Evolutionary conservation across 2,888 invertebrate genomes (phyloP).

Genomic region (Leptura quadrifasciata): DNA sequence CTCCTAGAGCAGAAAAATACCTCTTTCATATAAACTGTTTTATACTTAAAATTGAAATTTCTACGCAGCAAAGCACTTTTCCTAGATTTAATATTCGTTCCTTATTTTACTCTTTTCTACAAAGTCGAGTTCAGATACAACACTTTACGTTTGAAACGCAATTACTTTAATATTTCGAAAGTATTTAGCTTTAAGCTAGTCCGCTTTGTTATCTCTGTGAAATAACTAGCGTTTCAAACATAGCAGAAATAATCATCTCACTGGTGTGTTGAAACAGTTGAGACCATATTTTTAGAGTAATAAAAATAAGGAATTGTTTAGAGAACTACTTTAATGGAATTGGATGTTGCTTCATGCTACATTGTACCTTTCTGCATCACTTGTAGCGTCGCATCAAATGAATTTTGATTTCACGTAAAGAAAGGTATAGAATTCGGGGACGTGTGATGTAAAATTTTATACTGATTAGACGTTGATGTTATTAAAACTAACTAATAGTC

Average conservation of each 20-base stretch:
- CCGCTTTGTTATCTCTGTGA: neutral
- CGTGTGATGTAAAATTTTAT: no score
- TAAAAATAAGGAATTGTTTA: neutral
- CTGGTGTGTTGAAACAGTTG: neutral
- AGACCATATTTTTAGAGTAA: neutral
- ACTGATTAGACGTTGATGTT: no score
- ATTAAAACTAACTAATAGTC: no score
- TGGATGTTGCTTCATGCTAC: neutral
- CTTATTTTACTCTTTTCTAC: neutral
- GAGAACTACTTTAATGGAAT: neutral
- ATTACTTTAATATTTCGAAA: slow-evolving; percentile 1
- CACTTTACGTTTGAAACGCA: neutral
- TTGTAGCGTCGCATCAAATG: no score
- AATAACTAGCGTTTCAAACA: neutral
- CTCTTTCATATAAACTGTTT: neutral
- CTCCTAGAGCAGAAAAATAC: neutral
- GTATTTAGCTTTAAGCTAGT: neutral
- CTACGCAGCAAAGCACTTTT: neutral
- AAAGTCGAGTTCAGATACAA: neutral
- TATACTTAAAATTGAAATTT: neutral
- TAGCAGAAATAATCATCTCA: neutral
- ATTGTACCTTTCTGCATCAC: no score
- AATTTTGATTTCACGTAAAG: no score
- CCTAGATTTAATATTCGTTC: neutral
- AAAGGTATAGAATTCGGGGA: no score